Conservation (phyloP, 2,113 vertebrate genomes). For the Mesembrinibis cayennensis region DNA sequence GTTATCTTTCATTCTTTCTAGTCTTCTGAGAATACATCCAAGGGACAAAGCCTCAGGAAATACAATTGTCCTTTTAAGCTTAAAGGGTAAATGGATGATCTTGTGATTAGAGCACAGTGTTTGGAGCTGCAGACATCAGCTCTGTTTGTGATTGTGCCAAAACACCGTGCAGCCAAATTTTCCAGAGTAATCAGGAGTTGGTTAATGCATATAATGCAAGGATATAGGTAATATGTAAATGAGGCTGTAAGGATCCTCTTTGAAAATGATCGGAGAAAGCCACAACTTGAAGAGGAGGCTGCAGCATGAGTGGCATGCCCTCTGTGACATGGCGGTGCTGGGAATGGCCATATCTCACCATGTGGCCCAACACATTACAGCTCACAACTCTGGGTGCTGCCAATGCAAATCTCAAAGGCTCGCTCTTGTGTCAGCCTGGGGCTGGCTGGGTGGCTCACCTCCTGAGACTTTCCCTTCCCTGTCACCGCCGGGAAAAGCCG, state of each 20-base stretch:
- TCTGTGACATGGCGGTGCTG: rapidly evolving
- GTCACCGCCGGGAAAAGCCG: rapidly evolving
- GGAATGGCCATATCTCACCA: neutral
- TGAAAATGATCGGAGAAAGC: neutral
- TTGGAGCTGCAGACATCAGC: neutral
- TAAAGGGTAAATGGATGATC: neutral
- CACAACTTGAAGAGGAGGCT: neutral
- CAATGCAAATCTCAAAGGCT: neutral
- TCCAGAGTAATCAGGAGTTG: neutral
- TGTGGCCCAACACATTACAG: rapidly evolving
- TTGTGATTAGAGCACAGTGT: neutral
- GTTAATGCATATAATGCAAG: neutral
- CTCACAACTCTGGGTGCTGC: neutral
- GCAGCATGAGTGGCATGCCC: neutral
- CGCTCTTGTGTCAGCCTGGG: neutral
- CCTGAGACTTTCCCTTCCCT: neutral
- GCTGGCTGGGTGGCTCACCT: neutral
- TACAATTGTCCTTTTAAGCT: neutral
- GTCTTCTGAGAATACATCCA: neutral
- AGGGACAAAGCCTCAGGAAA: neutral
- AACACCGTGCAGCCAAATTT: neutral
- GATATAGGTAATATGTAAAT: neutral
- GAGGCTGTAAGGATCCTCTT: neutral
- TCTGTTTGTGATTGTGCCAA: neutral
- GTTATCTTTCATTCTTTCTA: neutral